Percentiles rank a stretch among this genome's conserved stretches.
Conservation (phyloP, 2,113 vertebrate genomes). For the Mesembrinibis cayennensis region DNA sequence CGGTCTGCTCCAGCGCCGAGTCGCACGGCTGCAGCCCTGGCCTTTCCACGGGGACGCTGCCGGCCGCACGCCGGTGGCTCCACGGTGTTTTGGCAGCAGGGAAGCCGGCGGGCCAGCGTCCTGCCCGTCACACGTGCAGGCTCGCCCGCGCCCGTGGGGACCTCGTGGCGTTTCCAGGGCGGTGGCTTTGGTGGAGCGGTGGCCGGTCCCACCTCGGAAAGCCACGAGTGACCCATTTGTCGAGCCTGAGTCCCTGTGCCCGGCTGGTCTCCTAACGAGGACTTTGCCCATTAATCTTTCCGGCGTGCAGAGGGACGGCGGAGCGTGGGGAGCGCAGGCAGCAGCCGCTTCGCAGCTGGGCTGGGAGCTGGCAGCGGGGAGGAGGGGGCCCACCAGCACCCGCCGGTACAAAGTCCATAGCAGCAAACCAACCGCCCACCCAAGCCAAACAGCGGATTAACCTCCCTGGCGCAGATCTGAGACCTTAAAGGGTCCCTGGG, state of each 20-base stretch:
- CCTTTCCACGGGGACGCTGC: neutral
- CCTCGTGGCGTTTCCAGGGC: neutral
- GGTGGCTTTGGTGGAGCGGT: neutral
- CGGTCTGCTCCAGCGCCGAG: neutral
- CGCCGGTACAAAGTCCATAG: conserved; percentile 26
- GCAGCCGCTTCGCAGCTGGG: neutral
- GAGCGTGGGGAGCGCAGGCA: neutral
- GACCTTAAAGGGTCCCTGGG: neutral
- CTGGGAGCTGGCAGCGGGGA: neutral
- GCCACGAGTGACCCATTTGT: neutral
- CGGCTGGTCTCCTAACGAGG: neutral
- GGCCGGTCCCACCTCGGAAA: neutral
- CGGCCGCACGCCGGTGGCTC: rapidly evolving
- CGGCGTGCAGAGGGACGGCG: neutral
- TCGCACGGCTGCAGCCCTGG: neutral
- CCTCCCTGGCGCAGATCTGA: neutral
- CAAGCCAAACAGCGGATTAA: neutral
- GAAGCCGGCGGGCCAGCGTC: neutral
- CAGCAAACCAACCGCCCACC: neutral
- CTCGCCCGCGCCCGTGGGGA: neutral
- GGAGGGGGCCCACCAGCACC: neutral
- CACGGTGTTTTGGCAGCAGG: neutral
- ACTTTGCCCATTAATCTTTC: neutral
- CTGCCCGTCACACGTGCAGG: neutral
- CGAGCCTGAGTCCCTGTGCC: neutral